Base-by-base conservation (phyloP, 1,140 invertebrate genomes). In the Lepidurus couesii region DNA sequence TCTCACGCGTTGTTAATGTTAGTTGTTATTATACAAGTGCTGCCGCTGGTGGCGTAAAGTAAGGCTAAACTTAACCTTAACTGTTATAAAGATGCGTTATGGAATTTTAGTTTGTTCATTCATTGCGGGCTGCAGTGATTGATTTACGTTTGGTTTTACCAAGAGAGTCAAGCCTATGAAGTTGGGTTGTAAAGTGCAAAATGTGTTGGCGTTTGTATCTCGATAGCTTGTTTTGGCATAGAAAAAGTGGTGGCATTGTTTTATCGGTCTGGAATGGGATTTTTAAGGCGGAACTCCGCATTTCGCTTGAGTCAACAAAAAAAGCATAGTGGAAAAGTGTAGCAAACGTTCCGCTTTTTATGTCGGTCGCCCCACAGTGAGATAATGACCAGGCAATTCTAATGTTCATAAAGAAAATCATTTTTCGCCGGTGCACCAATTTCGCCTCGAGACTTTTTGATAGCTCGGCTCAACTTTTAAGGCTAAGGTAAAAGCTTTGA, bases 321-420 rank as follows among this genome's bases (percentile, higher is more conserved):
- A 13, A 21, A 7, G 16, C 16, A 21, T n/a, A 65, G 13, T 65
- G 53, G 21, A 65, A 21, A 21, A 65, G 53, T 65, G 21, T 65
- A 65, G 53, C 53, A 65, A 65, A 65, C 53, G 53, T 21, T 65
- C 53, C 9, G 53, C 53, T 65, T 65, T 65, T 65, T 65, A 7
- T n/a, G 16, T 13, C 21, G 6, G 53, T n/a, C 53, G 53, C 21
- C 21, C 21, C 53, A 65, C 53, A 65, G 53, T 21, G 53, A 13
- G 53, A 65, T 65, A 65, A 65, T 65, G 53, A 65, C 53, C 53
- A 65, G 53, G 53, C 53, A 65, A 65, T 65, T 65, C 3, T 65
- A 65, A 65, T 65, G 16, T 65, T 65, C 21, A 13, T n/a, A 16
- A 65, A 16, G 53, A 21, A 16, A 65, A 65, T 65, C 21, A 65